Evolutionary conservation across 2,888 invertebrate genomes (phyloP).

Genomic region (Drosophila prolongata): DNA sequence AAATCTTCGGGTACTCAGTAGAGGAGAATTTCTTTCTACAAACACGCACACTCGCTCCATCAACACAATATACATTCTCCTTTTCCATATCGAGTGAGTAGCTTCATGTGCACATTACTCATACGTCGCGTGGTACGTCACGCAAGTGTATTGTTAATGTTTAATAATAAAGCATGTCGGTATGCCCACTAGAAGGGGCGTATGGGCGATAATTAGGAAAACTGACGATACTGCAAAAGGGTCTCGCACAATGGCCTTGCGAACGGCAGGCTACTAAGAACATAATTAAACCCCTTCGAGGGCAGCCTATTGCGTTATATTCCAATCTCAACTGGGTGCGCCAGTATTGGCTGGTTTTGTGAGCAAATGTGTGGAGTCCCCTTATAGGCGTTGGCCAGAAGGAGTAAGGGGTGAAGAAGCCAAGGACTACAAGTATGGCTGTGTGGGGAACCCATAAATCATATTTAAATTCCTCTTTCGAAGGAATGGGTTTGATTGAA

Average conservation of each 20-base stretch:
- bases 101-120: constrained; percentile 48
- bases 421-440: too few relatives aligned
- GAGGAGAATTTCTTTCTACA: neutral
- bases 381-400: neutral
- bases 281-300: neutral
- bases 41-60: neutral
- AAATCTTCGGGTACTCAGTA: constrained; percentile 10
- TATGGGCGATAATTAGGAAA: too few relatives aligned
- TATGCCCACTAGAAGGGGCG: constrained; percentile 17
- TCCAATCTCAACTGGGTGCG: constrained; percentile 10
- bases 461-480: constrained; percentile 12
- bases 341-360: neutral
- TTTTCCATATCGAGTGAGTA: neutral
- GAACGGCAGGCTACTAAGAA: too few relatives aligned
- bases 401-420: too few relatives aligned
- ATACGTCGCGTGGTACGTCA: constrained; percentile 48
- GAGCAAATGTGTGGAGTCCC: neutral
- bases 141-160: constrained; percentile 40
- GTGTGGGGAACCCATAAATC: constrained; percentile 6
- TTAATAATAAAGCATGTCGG: constrained; percentile 48
- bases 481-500: constrained; percentile 5
- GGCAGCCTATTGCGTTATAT: neutral
- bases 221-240: too few relatives aligned
- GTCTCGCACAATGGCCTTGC: too few relatives aligned
- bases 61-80: neutral